These are phyloP conservation scores for Felis catus DNA, from an alignment of 2,113 vertebrate genomes.

Conservation along the genomic window DNA sequence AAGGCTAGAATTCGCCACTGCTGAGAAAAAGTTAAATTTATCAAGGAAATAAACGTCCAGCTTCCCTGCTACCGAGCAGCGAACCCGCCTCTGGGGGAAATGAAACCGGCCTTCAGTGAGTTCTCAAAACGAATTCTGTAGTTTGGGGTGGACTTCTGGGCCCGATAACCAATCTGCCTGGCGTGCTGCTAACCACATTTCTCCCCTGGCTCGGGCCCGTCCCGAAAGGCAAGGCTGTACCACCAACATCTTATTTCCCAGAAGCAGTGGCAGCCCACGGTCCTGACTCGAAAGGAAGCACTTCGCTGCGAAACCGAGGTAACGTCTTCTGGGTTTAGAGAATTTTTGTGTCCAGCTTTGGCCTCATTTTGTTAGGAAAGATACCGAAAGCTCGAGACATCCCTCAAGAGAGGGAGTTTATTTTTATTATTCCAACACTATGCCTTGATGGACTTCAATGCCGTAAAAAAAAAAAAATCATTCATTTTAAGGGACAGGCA, in stretches of 20 bases:
- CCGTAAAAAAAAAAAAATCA: constrained; percentile 42
- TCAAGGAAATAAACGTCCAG: neutral
- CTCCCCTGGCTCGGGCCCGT: constrained; percentile 25
- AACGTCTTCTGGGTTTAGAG: constrained; percentile 55
- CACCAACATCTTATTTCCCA: constrained; percentile 78
- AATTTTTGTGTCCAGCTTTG: constrained; percentile 75
- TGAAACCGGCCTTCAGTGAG: neutral
- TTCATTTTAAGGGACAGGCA: constrained; percentile 68
- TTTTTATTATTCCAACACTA: constrained; percentile 2
- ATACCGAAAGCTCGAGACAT: constrained; percentile 59
- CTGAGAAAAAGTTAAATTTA: constrained; percentile 37
- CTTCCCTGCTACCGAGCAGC: neutral
- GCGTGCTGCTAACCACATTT: neutral
- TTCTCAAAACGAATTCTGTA: neutral
- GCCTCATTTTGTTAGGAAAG: constrained; percentile 68
- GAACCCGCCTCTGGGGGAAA: neutral
- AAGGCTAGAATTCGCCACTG: neutral
- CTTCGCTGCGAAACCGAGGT: constrained; percentile 72
- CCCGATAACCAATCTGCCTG: neutral
- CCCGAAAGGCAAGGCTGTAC: constrained; percentile 71
- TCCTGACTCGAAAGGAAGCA: constrained; percentile 82
- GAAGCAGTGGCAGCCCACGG: constrained; percentile 71
- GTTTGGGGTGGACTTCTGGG: neutral
- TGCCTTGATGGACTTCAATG: constrained; percentile 57
- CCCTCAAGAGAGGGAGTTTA: neutral